Evolutionary conservation across 2,797 vertebrate genomes (phyloP).

Genomic region (Sebastolobus altivelis): DNA sequence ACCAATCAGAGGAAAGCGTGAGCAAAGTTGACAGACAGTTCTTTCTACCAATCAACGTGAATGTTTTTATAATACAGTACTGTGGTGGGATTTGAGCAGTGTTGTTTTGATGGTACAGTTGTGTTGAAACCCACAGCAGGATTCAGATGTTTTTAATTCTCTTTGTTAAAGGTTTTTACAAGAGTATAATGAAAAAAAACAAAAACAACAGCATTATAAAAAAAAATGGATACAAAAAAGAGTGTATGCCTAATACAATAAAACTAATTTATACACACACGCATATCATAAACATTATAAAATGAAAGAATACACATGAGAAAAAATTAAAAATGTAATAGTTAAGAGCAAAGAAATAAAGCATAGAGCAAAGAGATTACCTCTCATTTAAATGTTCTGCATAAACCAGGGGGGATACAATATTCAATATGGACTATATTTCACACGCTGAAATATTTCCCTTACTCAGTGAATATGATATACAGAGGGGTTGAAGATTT

Average conservation of each 20-base stretch:
- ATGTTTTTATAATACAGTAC: conserved; percentile 38
- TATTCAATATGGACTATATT: background rate
- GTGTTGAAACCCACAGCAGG: too few species aligned
- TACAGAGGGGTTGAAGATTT: background rate
- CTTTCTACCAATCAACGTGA: conserved; percentile 38
- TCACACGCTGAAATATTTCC: background rate
- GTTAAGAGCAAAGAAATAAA: background rate
- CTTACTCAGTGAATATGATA: background rate
- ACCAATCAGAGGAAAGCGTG: conserved; percentile 52
- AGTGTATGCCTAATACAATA: background rate
- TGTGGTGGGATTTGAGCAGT: background rate
- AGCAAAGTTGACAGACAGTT: conserved; percentile 12
- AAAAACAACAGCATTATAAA: too few species aligned
- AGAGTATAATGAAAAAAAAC: too few species aligned
- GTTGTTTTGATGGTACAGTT: background rate
- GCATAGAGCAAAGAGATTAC: background rate
- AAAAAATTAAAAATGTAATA: background rate
- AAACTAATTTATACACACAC: background rate
- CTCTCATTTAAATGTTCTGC: background rate
- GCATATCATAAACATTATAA: background rate
- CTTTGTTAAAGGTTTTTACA: too few species aligned
- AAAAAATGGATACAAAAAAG: background rate
- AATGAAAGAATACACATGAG: background rate
- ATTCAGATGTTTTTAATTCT: too few species aligned
- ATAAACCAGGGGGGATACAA: background rate